Evolutionary conservation across 2,113 vertebrate genomes (phyloP).

Genomic region (Microcebus griseorufus): DNA sequence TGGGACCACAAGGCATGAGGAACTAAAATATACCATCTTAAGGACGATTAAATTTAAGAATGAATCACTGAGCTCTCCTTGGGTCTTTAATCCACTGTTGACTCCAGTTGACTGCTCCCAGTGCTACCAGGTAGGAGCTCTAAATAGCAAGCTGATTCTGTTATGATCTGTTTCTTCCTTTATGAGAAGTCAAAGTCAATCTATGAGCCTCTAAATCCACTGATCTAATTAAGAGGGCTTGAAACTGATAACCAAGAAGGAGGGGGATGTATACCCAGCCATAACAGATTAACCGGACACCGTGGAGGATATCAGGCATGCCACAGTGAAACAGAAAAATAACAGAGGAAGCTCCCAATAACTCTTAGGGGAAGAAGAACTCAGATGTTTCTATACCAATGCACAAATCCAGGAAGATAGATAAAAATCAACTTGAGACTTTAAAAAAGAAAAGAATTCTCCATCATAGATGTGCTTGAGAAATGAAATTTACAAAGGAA

Average conservation of each 20-base stretch:
- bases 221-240: conserved; percentile 59
- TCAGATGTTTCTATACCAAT: neutral
- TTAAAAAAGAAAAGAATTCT: neutral
- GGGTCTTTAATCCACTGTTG: neutral
- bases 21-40: neutral
- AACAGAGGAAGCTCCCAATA: neutral
- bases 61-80: conserved; percentile 13
- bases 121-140: neutral
- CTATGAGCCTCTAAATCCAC: conserved; percentile 42
- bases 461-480: neutral
- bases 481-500: neutral
- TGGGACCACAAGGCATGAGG: neutral
- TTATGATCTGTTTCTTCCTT: conserved; percentile 17
- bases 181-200: conserved; percentile 37
- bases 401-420: neutral
- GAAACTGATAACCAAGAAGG: conserved; percentile 19
- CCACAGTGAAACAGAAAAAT: neutral
- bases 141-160: conserved; percentile 33
- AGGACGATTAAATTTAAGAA: neutral
- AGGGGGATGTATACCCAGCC: neutral
- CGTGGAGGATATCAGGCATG: neutral
- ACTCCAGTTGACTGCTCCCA: neutral
- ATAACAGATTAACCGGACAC: neutral
- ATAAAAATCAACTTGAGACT: neutral
- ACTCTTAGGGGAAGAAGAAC: neutral